Evolutionary conservation across 2,888 invertebrate species (phyloP).

Genomic region (Melitaea athalia): DNA sequence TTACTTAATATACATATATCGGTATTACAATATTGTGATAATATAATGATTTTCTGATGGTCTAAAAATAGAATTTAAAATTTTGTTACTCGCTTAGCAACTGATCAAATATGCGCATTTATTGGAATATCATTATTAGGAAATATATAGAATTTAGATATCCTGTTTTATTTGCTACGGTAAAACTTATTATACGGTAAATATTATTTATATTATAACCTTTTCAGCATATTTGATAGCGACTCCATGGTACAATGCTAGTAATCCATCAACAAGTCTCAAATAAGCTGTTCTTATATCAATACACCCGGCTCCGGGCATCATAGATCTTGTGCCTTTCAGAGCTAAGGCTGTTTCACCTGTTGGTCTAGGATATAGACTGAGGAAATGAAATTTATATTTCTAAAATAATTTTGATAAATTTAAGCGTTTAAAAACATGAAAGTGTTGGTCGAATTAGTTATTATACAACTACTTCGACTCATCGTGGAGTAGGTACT

Average conservation of each 20-base stretch:
- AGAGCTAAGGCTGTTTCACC: slow-evolving; percentile 70
- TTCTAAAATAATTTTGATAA: neutral
- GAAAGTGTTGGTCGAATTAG: too few relatives aligned
- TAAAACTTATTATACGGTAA: neutral
- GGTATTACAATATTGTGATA: too few relatives aligned
- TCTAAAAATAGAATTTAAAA: too few relatives aligned
- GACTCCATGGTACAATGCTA: slow-evolving; percentile 85
- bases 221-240: slow-evolving; percentile 86
- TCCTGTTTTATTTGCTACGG: neutral
- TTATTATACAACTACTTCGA: too few relatives aligned
- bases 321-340: slow-evolving; percentile 70
- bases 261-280: slow-evolving; percentile 85
- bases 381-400: neutral
- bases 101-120: too few relatives aligned
- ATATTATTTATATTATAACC: slow-evolving; percentile 45
- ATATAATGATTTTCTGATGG: too few relatives aligned
- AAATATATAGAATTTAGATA: too few relatives aligned
- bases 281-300: slow-evolving; percentile 77
- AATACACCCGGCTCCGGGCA: slow-evolving; percentile 75
- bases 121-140: too few relatives aligned
- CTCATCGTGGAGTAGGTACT: too few relatives aligned
- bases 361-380: slow-evolving; percentile 50
- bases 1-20: too few relatives aligned
- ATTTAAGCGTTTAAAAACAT: too few relatives aligned
- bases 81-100: too few relatives aligned